Base-by-base conservation (phyloP, 35 echinoderm and acorn worm genomes). In the Heliocidaris erythrogramma region DNA sequence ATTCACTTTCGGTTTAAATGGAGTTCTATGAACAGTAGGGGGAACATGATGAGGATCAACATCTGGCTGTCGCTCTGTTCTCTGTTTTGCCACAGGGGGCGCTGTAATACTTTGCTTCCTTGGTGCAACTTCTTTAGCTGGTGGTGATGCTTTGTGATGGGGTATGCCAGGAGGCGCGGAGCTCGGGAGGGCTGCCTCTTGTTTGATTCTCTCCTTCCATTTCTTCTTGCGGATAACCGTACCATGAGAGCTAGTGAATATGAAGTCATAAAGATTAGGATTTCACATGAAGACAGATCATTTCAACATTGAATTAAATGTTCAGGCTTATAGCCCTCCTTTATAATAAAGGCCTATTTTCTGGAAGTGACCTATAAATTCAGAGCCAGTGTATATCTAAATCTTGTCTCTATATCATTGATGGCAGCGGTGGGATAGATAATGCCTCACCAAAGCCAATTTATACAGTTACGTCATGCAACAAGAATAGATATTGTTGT, bases 161-260 rank as follows among this genome's bases (percentile, higher is more conserved):
- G 65, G 17, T 78, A 78, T 18, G 4, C 21, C 5, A 24, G 93
- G 84, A 7, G 95, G 95, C 7, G 95, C 95, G 48, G 95, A 96
- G 60, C 42, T 94, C 0, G 95, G 95, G 32, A 96, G 93, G 42
- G 48, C 86, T 29, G 85, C 94, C 89, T 94, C 93, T 48, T 84
- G 85, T 30, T 96, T 61, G 42, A 96, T 47, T 86, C 85, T 96
- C 12, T 65, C 93, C 50, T 94, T 85, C 95, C 95, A 96, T 31
- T 96, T 86, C 69, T 90, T 24, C 53, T 48, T 94, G 49, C 93
- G 94, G 65, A 93, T 69, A 42, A 86, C 86, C 5, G 85, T 88
- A 10, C 93, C 87, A 85, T 96, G 95, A 7, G 85, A 88, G 11
- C 95, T 96, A 27, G 56, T 89, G 30, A 32, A 90, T 84, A 94